Base-by-base conservation (phyloP, 2,888 invertebrate species). In the Ochropleura plecta region DNA sequence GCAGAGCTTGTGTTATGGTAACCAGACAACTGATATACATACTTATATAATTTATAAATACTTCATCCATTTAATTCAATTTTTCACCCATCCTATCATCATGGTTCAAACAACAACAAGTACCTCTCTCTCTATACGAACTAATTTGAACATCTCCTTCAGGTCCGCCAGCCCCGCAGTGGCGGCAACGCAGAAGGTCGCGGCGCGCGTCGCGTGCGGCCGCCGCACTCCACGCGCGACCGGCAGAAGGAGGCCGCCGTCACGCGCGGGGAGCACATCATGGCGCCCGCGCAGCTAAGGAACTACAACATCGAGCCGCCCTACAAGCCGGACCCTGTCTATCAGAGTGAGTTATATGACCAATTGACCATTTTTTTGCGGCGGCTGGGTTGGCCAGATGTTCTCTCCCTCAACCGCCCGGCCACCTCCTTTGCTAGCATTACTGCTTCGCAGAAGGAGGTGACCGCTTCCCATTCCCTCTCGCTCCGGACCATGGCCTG, bases 221-320 rank as follows among this genome's bases (percentile, higher is more conserved):
- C 98, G 86, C 98, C 98, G 57, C 98, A 98, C 92, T 98, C 98
- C 88, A 99, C 99, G 0, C 97, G 98, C 88, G 99, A 99, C 92
- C 97, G 98, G 81, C 98, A 98, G 92, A 97, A 98, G 90, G 98
- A 98, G 91, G 97, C 98, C 76, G 99, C 98, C 40, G 97, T 98
- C 67, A 98, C 98, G 67, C 98, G 98, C 90, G 99, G 99, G 69
- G 99, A 99, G 91, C 98, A 98, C 91, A 97, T 96, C 91, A 95
- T 96, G 95, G 93, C 94, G 88, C 95, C 95, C 79, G 91, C 90
- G 78, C 96, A 95, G 88, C 93, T 95, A 82, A 88, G 94, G 14
- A 93, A 94, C 74, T 94, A 94, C 90, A 94, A 94, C 90, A 86
- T 90, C 79, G 91, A 92, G 74, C 82, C 82, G 48, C 81, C 88